A percentile compares a stretch with the other conserved stretches of the same genome.
phyloP scores from a whole-genome alignment of 2,797 vertebrate species.

The Sebastes cheni region DNA sequence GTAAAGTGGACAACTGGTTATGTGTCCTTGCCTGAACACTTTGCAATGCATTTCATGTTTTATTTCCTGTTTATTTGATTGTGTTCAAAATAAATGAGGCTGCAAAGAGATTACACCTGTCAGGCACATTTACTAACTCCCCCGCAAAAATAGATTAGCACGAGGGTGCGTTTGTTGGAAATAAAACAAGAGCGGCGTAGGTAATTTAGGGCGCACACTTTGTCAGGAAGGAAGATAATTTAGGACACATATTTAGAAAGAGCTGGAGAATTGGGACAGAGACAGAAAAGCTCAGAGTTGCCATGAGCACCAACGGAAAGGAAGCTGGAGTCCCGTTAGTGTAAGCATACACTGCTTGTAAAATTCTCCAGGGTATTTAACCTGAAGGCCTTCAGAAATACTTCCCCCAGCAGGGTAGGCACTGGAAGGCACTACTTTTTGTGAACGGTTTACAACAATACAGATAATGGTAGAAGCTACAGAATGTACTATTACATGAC shows the following conservation, averaged over 20 bases:
- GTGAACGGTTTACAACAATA: neutral
- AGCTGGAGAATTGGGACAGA: constrained; percentile 62
- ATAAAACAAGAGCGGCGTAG: constrained; percentile 9
- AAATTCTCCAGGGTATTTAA: constrained; percentile 61
- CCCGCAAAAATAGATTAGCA: neutral
- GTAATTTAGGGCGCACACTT: constrained; percentile 51
- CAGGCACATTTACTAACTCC: constrained; percentile 4
- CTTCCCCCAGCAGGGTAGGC: constrained; percentile 12
- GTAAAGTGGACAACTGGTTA: neutral
- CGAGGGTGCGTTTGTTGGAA: constrained; percentile 11
- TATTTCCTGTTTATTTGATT: neutral
- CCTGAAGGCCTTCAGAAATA: constrained; percentile 34
- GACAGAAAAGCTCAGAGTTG: constrained; percentile 53
- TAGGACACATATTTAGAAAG: constrained; percentile 58
- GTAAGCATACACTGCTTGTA: constrained; percentile 37
- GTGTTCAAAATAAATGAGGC: neutral
- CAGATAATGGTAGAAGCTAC: neutral
- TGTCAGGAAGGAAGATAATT: constrained; percentile 54
- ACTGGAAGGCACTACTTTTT: neutral
- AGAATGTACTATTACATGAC: constrained; percentile 1
- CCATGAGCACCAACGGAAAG: constrained; percentile 58
- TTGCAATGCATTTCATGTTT: neutral
- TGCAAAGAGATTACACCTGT: constrained; percentile 11
- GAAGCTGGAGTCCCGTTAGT: constrained; percentile 49
- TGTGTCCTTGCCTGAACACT: neutral